These are phyloP conservation scores for Cosmorhoe ocellata DNA, from an alignment of 2,888 invertebrate genomes.

Conservation along the genomic window DNA sequence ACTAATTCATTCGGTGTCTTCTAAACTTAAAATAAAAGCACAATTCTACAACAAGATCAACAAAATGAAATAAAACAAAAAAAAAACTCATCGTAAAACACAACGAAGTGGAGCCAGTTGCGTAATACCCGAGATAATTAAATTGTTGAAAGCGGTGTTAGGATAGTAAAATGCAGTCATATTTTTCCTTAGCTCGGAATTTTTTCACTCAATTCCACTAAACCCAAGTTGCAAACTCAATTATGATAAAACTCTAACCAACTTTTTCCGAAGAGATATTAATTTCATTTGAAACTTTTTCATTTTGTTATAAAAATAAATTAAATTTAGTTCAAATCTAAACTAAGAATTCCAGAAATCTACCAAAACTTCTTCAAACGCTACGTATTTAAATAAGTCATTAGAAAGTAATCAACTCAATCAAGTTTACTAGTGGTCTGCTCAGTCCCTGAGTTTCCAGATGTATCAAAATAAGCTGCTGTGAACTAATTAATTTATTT, in stretches of 20 bases:
- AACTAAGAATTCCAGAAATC: too few species aligned
- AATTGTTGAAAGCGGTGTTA: not conserved
- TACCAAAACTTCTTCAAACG: too few species aligned
- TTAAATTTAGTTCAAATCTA: not conserved
- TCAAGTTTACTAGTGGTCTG: slow-evolving; percentile 21
- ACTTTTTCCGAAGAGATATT: slow-evolving; percentile 16
- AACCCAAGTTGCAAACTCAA: slow-evolving; percentile 23
- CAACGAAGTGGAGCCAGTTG: too few species aligned
- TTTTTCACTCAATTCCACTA: slow-evolving; percentile 15
- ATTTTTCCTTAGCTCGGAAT: not conserved
- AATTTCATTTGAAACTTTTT: slow-evolving; percentile 13
- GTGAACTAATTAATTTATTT: slow-evolving; percentile 45
- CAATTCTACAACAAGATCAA: too few species aligned
- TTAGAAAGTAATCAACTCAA: slow-evolving; percentile 19
- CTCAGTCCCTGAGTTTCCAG: slow-evolving; percentile 27
- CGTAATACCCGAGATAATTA: not conserved
- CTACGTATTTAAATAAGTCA: not conserved
- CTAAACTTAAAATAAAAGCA: too few species aligned
- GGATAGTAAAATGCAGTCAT: not conserved
- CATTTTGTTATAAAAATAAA: not conserved
- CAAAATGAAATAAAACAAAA: not conserved
- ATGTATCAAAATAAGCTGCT: slow-evolving; percentile 32
- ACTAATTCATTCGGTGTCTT: too few species aligned
- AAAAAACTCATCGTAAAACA: not conserved
- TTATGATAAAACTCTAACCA: slow-evolving; percentile 24